Evolutionary conservation across 2,797 vertebrate genomes (phyloP).

Genomic region (Merluccius polli): DNA sequence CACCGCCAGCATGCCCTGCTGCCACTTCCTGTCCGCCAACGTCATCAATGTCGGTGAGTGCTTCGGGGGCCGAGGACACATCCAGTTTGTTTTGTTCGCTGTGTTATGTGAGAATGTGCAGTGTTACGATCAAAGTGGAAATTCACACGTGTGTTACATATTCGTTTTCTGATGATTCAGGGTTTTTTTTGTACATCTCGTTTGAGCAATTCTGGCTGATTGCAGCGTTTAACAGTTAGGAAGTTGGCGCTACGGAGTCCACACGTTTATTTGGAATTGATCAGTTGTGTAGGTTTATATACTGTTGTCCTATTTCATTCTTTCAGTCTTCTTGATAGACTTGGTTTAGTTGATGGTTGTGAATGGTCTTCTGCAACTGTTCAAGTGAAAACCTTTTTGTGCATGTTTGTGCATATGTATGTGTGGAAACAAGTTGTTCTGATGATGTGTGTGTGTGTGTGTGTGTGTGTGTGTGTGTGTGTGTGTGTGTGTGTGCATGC

Average conservation of each 20-base stretch:
- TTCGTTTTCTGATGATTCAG: too few relatives aligned
- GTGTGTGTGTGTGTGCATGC: not conserved
- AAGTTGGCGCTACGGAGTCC: not conserved
- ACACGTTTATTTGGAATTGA: not conserved
- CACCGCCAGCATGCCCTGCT: conserved; percentile 48
- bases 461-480: conserved; percentile 11
- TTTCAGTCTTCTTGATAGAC: too few relatives aligned
- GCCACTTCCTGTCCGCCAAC: conserved; percentile 62
- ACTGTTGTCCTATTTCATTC: too few relatives aligned
- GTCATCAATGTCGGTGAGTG: conserved; percentile 61
- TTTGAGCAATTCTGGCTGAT: too few relatives aligned
- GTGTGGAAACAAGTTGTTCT: not conserved
- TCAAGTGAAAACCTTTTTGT: not conserved
- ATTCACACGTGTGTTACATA: not conserved
- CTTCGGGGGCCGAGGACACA: not conserved
- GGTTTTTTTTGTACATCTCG: not conserved
- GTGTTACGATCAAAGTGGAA: not conserved
- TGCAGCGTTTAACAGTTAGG: not conserved
- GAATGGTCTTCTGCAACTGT: not conserved
- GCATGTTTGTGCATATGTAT: not conserved
- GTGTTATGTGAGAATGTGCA: not conserved
- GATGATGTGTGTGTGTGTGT: conserved; percentile 5
- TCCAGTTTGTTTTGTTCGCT: not conserved
- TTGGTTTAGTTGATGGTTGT: not conserved
- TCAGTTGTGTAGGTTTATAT: not conserved